phyloP scores from a whole-genome alignment of 2,888 invertebrate genomes.

The Ennomos erosarius region DNA sequence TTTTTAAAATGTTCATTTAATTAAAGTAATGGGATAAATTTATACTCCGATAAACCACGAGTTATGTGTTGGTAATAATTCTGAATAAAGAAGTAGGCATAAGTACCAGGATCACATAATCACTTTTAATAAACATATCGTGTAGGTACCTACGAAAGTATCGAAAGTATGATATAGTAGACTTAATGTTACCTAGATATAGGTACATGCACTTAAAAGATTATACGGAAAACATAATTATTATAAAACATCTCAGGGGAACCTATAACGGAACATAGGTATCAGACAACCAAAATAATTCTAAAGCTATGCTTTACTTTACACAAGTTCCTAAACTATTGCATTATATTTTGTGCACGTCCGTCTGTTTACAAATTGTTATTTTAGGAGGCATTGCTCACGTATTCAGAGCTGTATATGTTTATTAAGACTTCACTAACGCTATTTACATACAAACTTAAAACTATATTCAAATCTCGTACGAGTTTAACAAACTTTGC shows the following conservation, averaged over 20 bases:
- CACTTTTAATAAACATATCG: too few species aligned
- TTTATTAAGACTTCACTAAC: conserved; percentile 30
- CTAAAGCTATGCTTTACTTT: background rate
- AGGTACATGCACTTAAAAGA: too few species aligned
- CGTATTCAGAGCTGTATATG: conserved; percentile 34
- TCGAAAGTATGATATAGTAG: too few species aligned
- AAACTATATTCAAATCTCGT: conserved; percentile 14
- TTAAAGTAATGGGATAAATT: background rate
- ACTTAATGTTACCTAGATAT: too few species aligned
- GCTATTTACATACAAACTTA: conserved; percentile 30
- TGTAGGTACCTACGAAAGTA: too few species aligned
- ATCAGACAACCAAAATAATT: background rate
- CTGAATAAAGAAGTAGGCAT: too few species aligned
- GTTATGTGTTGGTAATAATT: too few species aligned
- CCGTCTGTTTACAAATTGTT: conserved; percentile 37
- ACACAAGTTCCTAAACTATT: conserved; percentile 3
- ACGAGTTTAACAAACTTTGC: conserved; percentile 20
- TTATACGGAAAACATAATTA: too few species aligned
- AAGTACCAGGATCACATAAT: too few species aligned
- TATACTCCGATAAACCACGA: too few species aligned
- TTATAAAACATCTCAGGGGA: too few species aligned
- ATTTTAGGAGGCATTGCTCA: conserved; percentile 35
- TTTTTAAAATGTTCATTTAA: background rate
- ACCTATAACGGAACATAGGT: background rate
- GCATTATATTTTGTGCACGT: conserved; percentile 34